Conservation (phyloP, 2,888 invertebrate genomes). For the Pseudanteris insignis region DNA sequence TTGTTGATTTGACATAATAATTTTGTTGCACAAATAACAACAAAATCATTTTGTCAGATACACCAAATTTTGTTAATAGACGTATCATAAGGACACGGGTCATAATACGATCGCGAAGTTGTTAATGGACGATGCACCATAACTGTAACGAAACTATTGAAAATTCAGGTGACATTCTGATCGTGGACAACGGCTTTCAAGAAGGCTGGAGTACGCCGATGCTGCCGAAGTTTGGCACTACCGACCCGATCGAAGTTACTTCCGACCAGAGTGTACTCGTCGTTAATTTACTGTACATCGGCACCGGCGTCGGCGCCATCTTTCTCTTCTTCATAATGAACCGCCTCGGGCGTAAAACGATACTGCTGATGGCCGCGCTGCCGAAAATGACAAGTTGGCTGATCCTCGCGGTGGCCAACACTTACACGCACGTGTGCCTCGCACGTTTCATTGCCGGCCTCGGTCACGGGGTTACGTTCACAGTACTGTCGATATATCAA, state of each 20-base stretch:
- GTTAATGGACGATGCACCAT: no score
- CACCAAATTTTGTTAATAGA: no score
- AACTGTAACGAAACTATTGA: not conserved
- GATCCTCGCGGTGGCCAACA: constrained; percentile 18
- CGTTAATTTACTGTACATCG: constrained; percentile 36
- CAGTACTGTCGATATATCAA: constrained; percentile 29
- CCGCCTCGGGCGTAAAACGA: constrained; percentile 30
- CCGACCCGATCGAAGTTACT: constrained; percentile 49
- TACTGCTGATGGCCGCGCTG: constrained; percentile 22
- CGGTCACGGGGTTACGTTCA: constrained; percentile 32
- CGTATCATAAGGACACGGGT: no score
- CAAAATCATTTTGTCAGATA: no score
- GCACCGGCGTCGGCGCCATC: constrained; percentile 34
- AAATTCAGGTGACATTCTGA: constrained; percentile 58
- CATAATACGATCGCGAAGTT: no score
- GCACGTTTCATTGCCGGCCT: constrained; percentile 32
- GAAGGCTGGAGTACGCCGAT: constrained; percentile 64
- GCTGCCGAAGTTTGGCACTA: constrained; percentile 56
- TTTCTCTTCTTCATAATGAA: constrained; percentile 39
- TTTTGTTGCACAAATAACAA: no score
- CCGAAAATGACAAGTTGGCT: constrained; percentile 33
- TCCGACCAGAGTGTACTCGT: constrained; percentile 14
- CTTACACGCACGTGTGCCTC: constrained; percentile 5
- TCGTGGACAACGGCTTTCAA: constrained; percentile 62
- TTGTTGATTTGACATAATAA: no score